phyloP scores from a whole-genome alignment of 2,797 vertebrate genomes.

The Simalia tracyae region DNA sequence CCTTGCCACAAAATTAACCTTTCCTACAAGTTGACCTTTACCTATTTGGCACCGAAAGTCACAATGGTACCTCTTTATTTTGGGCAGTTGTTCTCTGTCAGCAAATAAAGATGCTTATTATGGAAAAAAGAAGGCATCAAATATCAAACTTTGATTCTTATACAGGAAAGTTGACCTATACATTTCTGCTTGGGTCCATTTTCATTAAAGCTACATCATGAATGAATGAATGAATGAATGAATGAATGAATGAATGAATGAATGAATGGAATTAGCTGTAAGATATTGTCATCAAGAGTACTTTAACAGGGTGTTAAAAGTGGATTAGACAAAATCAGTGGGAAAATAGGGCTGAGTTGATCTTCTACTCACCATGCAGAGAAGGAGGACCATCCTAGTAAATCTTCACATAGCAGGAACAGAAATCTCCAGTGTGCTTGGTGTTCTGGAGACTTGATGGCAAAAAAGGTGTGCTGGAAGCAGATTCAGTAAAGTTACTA shows the following conservation, averaged over 20 bases:
- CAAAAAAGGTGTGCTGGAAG: neutral
- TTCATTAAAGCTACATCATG: neutral
- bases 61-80: neutral
- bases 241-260: neutral
- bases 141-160: neutral
- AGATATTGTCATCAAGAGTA: neutral
- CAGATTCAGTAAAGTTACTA: neutral
- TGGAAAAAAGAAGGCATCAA: neutral
- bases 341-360: neutral
- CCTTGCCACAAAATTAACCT: slow-evolving; percentile 1
- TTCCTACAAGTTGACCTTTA: neutral
- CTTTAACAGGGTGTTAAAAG: neutral
- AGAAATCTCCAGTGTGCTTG: neutral
- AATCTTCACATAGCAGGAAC: neutral
- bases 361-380: neutral
- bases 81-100: neutral
- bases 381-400: neutral
- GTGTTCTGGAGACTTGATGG: neutral
- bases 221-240: neutral
- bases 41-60: neutral
- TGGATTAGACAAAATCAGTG: neutral
- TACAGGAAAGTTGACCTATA: neutral
- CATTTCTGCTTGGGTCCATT: neutral
- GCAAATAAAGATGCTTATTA: neutral
- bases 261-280: neutral